These are phyloP conservation scores for Ditula angustiorana DNA, from an alignment of 2,888 invertebrate genomes.

Conservation along the genomic window DNA sequence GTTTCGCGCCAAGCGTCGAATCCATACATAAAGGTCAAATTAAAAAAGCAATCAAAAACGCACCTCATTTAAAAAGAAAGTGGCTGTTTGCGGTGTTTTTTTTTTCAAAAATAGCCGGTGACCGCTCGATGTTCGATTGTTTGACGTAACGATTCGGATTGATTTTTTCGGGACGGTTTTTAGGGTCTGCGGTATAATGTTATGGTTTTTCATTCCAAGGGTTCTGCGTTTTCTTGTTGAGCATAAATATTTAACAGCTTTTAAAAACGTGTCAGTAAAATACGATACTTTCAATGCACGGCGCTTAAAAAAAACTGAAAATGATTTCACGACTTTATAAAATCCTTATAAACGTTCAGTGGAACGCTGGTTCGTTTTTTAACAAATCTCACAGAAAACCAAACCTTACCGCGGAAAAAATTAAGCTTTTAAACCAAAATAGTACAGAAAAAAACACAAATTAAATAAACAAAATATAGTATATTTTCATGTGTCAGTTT, in stretches of 20 bases:
- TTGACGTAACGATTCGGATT: constrained; percentile 59
- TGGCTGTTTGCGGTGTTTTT: constrained; percentile 1
- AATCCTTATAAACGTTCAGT: too few species aligned
- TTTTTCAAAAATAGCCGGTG: constrained; percentile 6
- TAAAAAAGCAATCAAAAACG: constrained; percentile 19
- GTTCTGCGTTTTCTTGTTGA: constrained; percentile 9
- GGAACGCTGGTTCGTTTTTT: too few species aligned
- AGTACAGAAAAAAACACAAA: background rate
- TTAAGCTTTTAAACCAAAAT: background rate
- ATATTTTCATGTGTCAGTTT: background rate
- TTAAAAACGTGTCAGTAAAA: too few species aligned
- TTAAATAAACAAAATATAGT: background rate
- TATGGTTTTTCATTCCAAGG: constrained; percentile 45
- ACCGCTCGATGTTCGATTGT: constrained; percentile 43
- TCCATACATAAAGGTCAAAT: constrained; percentile 54
- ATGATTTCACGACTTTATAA: too few species aligned
- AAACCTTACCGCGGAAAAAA: too few species aligned
- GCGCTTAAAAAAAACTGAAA: too few species aligned
- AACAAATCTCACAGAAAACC: too few species aligned
- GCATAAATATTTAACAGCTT: background rate
- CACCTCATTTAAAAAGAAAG: constrained; percentile 34
- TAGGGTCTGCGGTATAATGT: constrained; percentile 55
- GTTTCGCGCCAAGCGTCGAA: constrained; percentile 57
- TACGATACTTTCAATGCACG: too few species aligned
- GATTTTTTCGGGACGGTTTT: constrained; percentile 68